These are phyloP conservation scores for Salpingus planirostris DNA, from an alignment of 2,888 invertebrate species.

Conservation along the genomic window DNA sequence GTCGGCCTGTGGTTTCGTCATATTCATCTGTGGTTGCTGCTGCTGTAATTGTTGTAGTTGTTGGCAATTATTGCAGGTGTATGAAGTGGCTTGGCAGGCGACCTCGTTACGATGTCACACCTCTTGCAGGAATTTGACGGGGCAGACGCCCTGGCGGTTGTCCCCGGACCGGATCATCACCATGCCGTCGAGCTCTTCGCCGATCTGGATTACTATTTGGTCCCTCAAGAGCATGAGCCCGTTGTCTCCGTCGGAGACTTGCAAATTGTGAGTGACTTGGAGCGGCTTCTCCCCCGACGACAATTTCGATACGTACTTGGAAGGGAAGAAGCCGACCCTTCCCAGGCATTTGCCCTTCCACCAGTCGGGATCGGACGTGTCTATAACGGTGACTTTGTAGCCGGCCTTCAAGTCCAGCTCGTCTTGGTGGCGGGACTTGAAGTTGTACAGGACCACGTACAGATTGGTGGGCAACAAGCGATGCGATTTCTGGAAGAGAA, in stretches of 20 bases:
- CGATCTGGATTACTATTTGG: slow-evolving; percentile 89
- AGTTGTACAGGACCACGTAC: slow-evolving; percentile 92
- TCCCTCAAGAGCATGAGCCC: slow-evolving; percentile 76
- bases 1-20: slow-evolving; percentile 10
- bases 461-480: slow-evolving; percentile 81
- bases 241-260: slow-evolving; percentile 79
- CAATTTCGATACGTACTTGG: slow-evolving; percentile 86
- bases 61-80: slow-evolving; percentile 28
- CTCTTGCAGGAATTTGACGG: slow-evolving; percentile 89
- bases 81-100: slow-evolving; percentile 32
- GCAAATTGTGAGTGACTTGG: slow-evolving; percentile 71
- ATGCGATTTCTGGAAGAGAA: slow-evolving; percentile 63
- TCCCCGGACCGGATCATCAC: slow-evolving; percentile 89
- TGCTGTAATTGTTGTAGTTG: slow-evolving; percentile 5
- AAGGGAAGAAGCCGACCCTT: slow-evolving; percentile 86
- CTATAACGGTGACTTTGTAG: slow-evolving; percentile 84
- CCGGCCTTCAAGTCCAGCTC: slow-evolving; percentile 91
- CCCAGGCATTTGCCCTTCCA: slow-evolving; percentile 95
- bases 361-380: slow-evolving; percentile 93
- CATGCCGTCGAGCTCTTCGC: slow-evolving; percentile 88
- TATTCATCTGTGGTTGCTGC: neutral
- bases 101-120: slow-evolving; percentile 66
- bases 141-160: slow-evolving; percentile 88
- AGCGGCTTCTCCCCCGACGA: slow-evolving; percentile 85
- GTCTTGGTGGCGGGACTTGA: slow-evolving; percentile 87